These are phyloP conservation scores for Pachydiplax longipennis DNA, from an alignment of 2,888 invertebrate species.

Conservation along the genomic window DNA sequence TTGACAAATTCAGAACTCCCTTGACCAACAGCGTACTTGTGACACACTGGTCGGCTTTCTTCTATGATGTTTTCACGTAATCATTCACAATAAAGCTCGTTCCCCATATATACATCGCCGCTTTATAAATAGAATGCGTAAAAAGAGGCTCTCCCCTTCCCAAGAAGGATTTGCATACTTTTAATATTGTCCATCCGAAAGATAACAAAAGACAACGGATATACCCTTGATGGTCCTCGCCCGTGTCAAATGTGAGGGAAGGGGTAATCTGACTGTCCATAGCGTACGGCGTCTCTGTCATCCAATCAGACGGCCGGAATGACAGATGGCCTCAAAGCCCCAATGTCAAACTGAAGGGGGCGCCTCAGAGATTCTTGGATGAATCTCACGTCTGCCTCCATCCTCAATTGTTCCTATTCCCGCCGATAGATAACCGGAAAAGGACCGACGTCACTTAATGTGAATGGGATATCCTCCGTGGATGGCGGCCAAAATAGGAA, in stretches of 20 bases:
- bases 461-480: neutral
- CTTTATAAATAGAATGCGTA: neutral
- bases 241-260: neutral
- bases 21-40: no score
- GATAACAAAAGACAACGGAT: neutral
- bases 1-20: no score
- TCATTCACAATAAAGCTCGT: neutral
- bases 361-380: neutral
- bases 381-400: neutral
- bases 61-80: neutral
- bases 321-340: neutral
- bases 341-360: neutral
- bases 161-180: neutral
- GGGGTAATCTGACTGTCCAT: neutral
- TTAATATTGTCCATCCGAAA: neutral
- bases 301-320: neutral
- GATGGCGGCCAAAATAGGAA: no score
- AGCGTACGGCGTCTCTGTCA: neutral
- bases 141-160: neutral
- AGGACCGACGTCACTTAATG: neutral
- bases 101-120: neutral
- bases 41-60: no score
- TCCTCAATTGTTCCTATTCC: neutral
- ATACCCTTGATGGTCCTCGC: neutral
- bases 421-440: neutral